phyloP scores from a whole-genome alignment of 2,113 vertebrate genomes.

The Andinoacara biseriatus region DNA sequence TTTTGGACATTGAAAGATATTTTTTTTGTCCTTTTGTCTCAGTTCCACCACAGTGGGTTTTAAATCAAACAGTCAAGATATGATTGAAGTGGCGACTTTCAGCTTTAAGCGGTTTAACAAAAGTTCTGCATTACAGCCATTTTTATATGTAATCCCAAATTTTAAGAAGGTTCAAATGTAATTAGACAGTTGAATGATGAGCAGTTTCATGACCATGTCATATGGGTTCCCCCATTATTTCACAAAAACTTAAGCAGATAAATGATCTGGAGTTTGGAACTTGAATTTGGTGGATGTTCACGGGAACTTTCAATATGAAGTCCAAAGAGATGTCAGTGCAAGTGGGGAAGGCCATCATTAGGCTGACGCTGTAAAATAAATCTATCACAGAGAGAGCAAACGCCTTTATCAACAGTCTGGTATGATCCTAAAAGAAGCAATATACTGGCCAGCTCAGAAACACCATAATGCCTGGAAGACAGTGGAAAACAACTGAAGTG shows the following conservation, averaged over 20 bases:
- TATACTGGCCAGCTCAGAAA: neutral
- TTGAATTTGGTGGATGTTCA: neutral
- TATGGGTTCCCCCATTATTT: neutral
- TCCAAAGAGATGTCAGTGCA: neutral
- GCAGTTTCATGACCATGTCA: neutral
- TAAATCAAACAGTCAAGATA: neutral
- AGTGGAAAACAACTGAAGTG: neutral
- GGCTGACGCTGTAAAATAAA: neutral
- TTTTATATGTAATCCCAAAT: neutral
- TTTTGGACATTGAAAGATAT: neutral
- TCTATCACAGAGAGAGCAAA: neutral
- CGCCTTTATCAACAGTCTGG: neutral
- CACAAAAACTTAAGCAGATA: neutral
- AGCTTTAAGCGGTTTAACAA: neutral
- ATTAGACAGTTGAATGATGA: neutral
- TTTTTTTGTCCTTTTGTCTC: neutral
- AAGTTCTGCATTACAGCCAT: neutral
- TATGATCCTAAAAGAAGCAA: neutral
- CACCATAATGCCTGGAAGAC: neutral
- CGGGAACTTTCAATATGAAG: neutral
- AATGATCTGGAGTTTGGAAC: neutral
- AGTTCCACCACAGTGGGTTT: neutral
- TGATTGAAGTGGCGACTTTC: neutral
- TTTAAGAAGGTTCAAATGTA: neutral
- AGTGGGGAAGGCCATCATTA: neutral